Base-by-base conservation (phyloP, 1,140 invertebrate genomes). In the Lithobius niger region DNA sequence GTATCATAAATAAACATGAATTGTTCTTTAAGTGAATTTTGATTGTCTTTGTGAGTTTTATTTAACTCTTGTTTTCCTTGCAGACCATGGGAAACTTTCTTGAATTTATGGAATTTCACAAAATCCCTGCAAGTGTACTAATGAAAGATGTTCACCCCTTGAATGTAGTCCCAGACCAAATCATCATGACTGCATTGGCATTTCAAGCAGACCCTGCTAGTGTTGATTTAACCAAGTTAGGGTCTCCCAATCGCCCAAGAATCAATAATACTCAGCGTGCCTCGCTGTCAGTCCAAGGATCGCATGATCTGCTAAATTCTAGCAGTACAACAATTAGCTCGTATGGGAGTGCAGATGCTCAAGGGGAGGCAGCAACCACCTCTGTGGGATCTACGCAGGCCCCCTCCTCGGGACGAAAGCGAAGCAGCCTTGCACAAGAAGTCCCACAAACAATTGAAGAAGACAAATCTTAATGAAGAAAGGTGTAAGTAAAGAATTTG, bases 141-240 rank as follows among this genome's bases (percentile, higher is more conserved):
- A 93, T 95, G 88, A 79, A 86, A 48, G 90, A 95, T 64, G 84
- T 95, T 16, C 84, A 92, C 74, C 89, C 88, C 0, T 68, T 94
- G 28, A 82, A 81, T 22, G 71, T 93, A 44, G 88, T 94, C 16
- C 88, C 89, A 0, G 83, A 90, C 68, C 81, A 81, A 58, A 88
- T 88, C 60, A 89, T 68, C 57, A 86, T 92, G 82, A 91, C 88
- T 63, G 88, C 88, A 40, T 70, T 93, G 61, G 88, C 88, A 55
- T 93, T 88, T 74, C 88, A 92, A 86, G 88, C 88, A 83, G 88
- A 92, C 81, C 88, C 88, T 77, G 83, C 82, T 78, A 89, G 87
- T 79, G 82, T 91, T 77, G 87, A 91, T 76, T 86, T 85, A 73
- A 81, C 80, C 69, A 89, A 89, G 71, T 77, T 90, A 27, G 44